Evolutionary conservation across 2,888 invertebrate species (phyloP), one percentile per base, ranked within the genome.

Genomic region (Pardosa pseudoannulata): DNA sequence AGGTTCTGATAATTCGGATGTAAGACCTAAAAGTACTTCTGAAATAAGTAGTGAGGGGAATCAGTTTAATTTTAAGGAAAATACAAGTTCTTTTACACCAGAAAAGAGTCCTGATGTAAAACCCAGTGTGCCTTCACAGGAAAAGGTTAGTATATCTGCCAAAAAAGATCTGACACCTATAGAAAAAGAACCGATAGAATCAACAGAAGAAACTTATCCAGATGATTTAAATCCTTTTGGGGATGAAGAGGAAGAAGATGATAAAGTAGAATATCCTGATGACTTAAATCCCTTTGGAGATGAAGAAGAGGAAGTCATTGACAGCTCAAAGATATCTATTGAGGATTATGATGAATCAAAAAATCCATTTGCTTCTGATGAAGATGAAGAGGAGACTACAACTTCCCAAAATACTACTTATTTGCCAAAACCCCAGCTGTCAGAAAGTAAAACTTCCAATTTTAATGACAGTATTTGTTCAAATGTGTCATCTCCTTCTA

Each of bases 281-380:
- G 64, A 71, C 6, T 64, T 79, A 39, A 88, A 88, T 68, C 89
- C 88, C 11, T 87, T 88, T 75, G 81, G 79, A 31, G 88, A 86
- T 39, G 76, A 76, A 16, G 73, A 79, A 32, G 83, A 79, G 7
- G 36, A 50, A 9, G 41, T 62, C 11, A 67, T n/a, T 6, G 71
- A 71, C 16, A 27, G 41, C 65, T 95, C 95, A 0, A 65, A 65
- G 16, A 95, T 95, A 90, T 94, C 94, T 39, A 94, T 94, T 89
- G 93, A 93, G 87, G 94, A 94, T 70, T 94, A 95, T 56, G 80
- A 87, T 56, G 80, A 81, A 28, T 72, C 76, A 6, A 74, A 93
- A n/a, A 95, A 95, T 93, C 95, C 95, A 1, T 95, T 95, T 91
- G 94, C 94, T 36, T 94, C 94, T 89, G 93, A 93, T 88, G 94